Conservation (phyloP, 2,888 invertebrate species). For the Pegoplata infirma region DNA sequence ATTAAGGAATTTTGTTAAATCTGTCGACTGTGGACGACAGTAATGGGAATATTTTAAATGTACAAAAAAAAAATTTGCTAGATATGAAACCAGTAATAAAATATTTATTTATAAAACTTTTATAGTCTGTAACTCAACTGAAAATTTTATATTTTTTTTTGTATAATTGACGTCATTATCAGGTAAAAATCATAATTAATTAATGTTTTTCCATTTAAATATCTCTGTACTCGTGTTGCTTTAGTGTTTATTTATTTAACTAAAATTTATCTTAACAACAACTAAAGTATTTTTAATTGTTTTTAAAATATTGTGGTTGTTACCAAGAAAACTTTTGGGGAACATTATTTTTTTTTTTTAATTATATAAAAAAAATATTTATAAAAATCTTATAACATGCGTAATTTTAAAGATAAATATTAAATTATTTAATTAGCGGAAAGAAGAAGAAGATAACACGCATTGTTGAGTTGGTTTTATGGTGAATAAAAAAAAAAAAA, state of each 20-base stretch:
- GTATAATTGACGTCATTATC: constrained; percentile 18
- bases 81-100: not conserved
- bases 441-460: constrained; percentile 13
- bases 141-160: not conserved
- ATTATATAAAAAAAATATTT: not conserved
- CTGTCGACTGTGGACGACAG: too few species aligned
- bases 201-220: not conserved
- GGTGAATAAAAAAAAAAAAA: not conserved
- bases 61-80: not conserved
- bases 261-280: not conserved
- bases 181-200: not conserved
- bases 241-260: constrained; percentile 13
- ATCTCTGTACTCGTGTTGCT: not conserved
- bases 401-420: constrained; percentile 8
- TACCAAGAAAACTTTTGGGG: not conserved
- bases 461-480: constrained; percentile 16
- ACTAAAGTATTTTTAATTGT: too few species aligned
- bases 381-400: not conserved
- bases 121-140: not conserved
- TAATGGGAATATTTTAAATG: not conserved
- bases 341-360: not conserved
- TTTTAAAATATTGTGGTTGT: not conserved
- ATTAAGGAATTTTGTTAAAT: not conserved
- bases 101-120: not conserved
- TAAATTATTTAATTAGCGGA: constrained; percentile 10